phyloP scores from a whole-genome alignment of 1,140 invertebrate species.

The Drosophila murphyi region DNA sequence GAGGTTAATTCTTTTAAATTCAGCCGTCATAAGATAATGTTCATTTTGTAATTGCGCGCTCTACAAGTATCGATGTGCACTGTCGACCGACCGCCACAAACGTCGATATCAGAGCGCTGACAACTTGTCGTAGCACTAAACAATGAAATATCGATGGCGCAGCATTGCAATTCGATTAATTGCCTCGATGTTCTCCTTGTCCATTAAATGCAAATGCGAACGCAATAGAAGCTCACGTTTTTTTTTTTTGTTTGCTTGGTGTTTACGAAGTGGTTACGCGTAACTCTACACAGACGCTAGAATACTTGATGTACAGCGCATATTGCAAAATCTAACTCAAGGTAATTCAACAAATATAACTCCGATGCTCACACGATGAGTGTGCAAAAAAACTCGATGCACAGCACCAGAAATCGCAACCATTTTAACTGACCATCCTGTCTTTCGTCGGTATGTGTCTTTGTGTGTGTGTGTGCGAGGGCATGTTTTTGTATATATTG shows the following conservation, averaged over 20 bases:
- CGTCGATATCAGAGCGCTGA: background rate
- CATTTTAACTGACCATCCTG: slow-evolving; percentile 24
- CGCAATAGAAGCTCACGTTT: slow-evolving; percentile 41
- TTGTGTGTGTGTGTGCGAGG: slow-evolving; percentile 6
- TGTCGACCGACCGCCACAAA: slow-evolving; percentile 10
- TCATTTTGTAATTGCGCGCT: background rate
- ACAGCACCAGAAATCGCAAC: slow-evolving; percentile 10
- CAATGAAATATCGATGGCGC: background rate
- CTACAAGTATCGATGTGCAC: background rate
- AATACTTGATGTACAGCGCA: slow-evolving; percentile 43
- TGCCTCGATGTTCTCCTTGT: slow-evolving; percentile 16
- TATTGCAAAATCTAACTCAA: slow-evolving; percentile 49
- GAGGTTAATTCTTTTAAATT: too few relatives aligned
- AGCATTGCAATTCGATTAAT: slow-evolving; percentile 25
- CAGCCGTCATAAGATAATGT: background rate
- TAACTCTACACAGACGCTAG: slow-evolving; percentile 9
- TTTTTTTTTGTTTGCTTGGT: slow-evolving; percentile 42
- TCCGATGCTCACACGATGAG: slow-evolving; percentile 11
- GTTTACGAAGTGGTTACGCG: slow-evolving; percentile 28
- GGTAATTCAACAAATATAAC: slow-evolving; percentile 48
- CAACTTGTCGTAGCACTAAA: background rate
- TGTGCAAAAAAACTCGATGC: slow-evolving; percentile 30
- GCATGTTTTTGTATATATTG: slow-evolving; percentile 31
- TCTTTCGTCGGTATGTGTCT: slow-evolving; percentile 7
- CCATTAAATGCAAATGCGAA: slow-evolving; percentile 32